Evolutionary conservation across 2,797 vertebrate genomes (phyloP).

Genomic region (Harpagifer antarcticus): DNA sequence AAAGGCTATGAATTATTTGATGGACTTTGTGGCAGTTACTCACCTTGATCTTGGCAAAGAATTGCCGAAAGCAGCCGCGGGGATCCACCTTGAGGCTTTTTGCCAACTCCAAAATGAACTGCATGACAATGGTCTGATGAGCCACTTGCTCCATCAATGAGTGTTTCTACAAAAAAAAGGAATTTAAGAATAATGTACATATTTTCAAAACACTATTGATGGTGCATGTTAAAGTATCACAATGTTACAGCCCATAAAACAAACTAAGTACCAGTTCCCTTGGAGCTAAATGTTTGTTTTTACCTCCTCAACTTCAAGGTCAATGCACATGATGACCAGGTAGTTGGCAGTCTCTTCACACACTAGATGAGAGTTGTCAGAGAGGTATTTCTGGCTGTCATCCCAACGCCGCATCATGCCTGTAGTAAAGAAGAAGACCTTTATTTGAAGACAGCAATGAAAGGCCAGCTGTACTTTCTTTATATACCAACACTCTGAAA

Average conservation of each 20-base stretch:
- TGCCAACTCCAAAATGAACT: slow-evolving; percentile 95
- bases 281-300: not conserved
- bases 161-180: slow-evolving; percentile 86
- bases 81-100: slow-evolving; percentile 96
- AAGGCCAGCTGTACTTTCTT: not conserved
- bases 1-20: not conserved
- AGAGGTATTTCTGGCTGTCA: slow-evolving; percentile 96
- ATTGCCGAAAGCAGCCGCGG: slow-evolving; percentile 94
- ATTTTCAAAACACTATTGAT: not conserved
- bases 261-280: not conserved
- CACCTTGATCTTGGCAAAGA: slow-evolving; percentile 97
- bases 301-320: slow-evolving; percentile 97
- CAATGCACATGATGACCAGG: slow-evolving; percentile 97
- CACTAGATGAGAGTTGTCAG: slow-evolving; percentile 92
- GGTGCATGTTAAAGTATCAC: not conserved
- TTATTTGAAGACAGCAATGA: slow-evolving; percentile 4
- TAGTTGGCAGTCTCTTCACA: slow-evolving; percentile 97
- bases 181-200: not conserved
- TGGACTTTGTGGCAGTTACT: not conserved
- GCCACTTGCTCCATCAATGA: slow-evolving; percentile 96
- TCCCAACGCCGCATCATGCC: slow-evolving; percentile 97
- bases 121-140: slow-evolving; percentile 98
- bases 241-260: not conserved
- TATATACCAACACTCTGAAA: not conserved
- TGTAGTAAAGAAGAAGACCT: slow-evolving; percentile 46